These are phyloP conservation scores for Epinotia ramella DNA, from an alignment of 2,888 invertebrate species.

Conservation along the genomic window DNA sequence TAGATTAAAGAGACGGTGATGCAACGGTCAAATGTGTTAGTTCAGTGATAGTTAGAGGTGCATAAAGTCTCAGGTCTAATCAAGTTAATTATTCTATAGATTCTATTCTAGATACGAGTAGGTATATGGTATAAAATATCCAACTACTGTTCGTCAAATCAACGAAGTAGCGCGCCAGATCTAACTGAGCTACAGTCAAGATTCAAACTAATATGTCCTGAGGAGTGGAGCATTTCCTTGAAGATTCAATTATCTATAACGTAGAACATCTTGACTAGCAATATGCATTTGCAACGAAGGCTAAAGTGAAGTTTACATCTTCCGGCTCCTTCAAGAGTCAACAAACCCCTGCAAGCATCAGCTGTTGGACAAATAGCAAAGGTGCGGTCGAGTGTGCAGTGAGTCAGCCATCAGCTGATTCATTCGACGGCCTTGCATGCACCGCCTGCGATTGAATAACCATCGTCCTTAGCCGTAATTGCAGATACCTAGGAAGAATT, in stretches of 20 bases:
- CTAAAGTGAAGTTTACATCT: background rate
- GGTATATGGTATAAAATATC: no score
- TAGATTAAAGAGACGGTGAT: no score
- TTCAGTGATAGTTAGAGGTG: no score
- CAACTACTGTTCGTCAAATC: no score
- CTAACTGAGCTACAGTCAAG: background rate
- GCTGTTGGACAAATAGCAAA: conserved; percentile 65
- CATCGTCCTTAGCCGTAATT: conserved; percentile 45
- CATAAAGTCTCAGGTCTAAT: no score
- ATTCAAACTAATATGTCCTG: background rate
- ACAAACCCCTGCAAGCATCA: conserved; percentile 49
- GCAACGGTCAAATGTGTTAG: no score
- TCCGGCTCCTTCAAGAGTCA: background rate
- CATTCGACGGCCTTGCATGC: conserved; percentile 74
- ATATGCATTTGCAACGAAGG: background rate
- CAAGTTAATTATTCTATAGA: no score
- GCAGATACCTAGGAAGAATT: conserved; percentile 39
- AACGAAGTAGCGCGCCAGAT: background rate
- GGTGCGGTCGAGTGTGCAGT: conserved; percentile 60
- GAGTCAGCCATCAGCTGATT: conserved; percentile 78
- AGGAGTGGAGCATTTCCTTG: background rate
- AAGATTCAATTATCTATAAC: background rate
- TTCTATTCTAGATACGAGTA: no score
- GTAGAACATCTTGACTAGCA: background rate
- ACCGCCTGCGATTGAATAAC: conserved; percentile 57